Percentiles rank a stretch among this genome's conserved stretches.
Conservation (phyloP, 2,888 invertebrate genomes). For the Liodrosophila aerea region DNA sequence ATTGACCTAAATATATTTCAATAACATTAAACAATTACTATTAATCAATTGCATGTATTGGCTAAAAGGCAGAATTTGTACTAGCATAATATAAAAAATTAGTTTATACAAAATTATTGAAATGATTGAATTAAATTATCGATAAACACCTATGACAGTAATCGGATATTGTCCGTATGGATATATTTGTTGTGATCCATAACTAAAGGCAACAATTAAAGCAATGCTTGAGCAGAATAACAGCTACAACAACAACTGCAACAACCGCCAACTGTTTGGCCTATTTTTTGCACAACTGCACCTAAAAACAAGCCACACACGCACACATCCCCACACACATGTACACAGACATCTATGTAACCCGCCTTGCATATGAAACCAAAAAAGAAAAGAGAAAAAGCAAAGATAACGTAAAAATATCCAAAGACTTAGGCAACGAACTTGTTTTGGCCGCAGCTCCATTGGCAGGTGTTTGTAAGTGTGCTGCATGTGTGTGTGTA, state of each 20-base stretch:
- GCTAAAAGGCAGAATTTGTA: no score
- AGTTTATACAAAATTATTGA: no score
- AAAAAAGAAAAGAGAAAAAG: constrained; percentile 40
- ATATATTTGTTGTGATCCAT: constrained; percentile 10
- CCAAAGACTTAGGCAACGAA: constrained; percentile 71
- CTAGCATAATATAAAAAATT: no score
- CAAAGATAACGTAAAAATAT: constrained; percentile 57
- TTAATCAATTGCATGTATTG: no score
- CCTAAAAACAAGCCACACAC: constrained; percentile 47
- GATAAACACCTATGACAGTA: constrained; percentile 2
- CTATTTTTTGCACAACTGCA: constrained; percentile 66
- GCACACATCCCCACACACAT: constrained; percentile 22
- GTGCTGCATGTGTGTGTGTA: constrained; percentile 17
- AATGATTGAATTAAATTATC: no score
- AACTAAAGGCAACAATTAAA: constrained; percentile 25
- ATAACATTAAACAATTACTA: no score
- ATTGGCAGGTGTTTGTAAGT: constrained; percentile 39
- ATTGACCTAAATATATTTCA: no score
- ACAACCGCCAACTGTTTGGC: constrained; percentile 65
- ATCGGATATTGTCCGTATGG: constrained; percentile 1
- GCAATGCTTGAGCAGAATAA: constrained; percentile 42
- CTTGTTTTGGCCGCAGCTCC: constrained; percentile 56
- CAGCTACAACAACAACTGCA: constrained; percentile 38
- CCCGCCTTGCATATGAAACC: constrained; percentile 53
- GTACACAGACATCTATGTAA: constrained; percentile 8